Evolutionary conservation across 2,797 vertebrate species (phyloP), one percentile per base, ranked within the genome.

Genomic region (Bradypodion ventrale): DNA sequence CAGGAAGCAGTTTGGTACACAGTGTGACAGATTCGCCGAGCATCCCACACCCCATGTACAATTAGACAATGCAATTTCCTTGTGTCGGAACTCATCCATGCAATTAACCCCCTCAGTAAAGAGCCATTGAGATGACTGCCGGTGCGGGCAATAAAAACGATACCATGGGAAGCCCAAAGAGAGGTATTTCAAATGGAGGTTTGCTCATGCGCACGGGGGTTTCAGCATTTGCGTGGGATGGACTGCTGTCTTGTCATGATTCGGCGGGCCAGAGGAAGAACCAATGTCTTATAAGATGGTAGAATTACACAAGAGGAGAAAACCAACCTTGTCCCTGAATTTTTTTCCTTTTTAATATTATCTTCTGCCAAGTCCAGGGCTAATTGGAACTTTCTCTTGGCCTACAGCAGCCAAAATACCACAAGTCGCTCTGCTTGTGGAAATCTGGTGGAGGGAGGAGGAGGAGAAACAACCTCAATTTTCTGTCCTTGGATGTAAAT

Each of bases 11-110:
- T 1, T 23, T 16, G 52, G 56, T 42, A 66, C 80, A 75, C 9
- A 60, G 62, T 23, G 46, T 32, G 32, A 85, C 78, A 87, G 78
- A 25, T 78, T 87, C 78, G 13, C 84, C 83, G 52, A 68, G 29
- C 49, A 5, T 52, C 75, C 1, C 32, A 60, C 80, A 27, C 0
- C 1, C 6, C 40, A 70, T 12, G 68, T 4, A 63, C 85, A 75
- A 60, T 84, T 73, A 66, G 80, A 49, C 68, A 40, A 73, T 37
- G 68, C 56, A 21, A 75, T 80, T 59, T 35, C n/a, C 42, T 29
- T 65, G n/a, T 16, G 46, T 52, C n/a, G 83, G 66, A 84, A 74
- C 0, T 2, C 0, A 1, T 63, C 77, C 46, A 56, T 63, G 80
- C 32, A 75, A 80, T 85, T 80, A 75, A n/a, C n/a, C 16, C 59